phyloP scores from a whole-genome alignment of 2,888 invertebrate genomes.

The Aromia moschata region DNA sequence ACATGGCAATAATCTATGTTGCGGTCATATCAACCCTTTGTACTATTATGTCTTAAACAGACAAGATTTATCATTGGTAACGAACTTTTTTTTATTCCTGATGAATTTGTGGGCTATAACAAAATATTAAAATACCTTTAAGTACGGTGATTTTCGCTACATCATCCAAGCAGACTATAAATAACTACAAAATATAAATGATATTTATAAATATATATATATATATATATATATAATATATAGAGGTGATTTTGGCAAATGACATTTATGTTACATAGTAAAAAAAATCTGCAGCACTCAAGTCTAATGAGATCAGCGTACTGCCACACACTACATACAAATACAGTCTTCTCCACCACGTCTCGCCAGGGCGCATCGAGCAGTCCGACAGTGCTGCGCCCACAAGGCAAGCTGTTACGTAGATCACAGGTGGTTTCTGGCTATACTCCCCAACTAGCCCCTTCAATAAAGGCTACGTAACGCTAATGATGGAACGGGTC shows the following conservation, averaged over 20 bases:
- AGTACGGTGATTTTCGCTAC: conserved; percentile 40
- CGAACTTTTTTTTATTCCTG: conserved; percentile 2
- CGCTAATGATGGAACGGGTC: conserved; percentile 62
- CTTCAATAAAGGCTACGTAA: conserved; percentile 58
- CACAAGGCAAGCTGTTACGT: conserved; percentile 3
- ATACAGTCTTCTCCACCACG: conserved; percentile 34
- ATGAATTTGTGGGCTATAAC: conserved; percentile 8
- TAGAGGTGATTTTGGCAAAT: conserved; percentile 64
- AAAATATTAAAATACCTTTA: conserved; percentile 35
- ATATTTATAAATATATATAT: too few relatives aligned
- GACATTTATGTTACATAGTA: conserved; percentile 65
- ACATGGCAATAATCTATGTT: neutral
- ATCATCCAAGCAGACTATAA: conserved; percentile 29
- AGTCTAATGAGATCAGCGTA: conserved; percentile 59
- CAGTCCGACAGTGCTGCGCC: conserved; percentile 9
- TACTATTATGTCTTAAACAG: conserved; percentile 4
- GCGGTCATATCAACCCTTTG: neutral
- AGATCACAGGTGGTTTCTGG: conserved; percentile 38
- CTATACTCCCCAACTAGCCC: conserved; percentile 8
- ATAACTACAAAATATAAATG: conserved; percentile 52
- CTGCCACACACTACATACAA: conserved; percentile 43
- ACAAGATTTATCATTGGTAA: conserved; percentile 1
- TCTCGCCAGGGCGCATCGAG: conserved; percentile 9
- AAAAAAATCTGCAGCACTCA: conserved; percentile 54
- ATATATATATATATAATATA: conserved; percentile 47